phyloP scores from a whole-genome alignment of 2,113 vertebrate species.

The Nothocercus nigrocapillus region DNA sequence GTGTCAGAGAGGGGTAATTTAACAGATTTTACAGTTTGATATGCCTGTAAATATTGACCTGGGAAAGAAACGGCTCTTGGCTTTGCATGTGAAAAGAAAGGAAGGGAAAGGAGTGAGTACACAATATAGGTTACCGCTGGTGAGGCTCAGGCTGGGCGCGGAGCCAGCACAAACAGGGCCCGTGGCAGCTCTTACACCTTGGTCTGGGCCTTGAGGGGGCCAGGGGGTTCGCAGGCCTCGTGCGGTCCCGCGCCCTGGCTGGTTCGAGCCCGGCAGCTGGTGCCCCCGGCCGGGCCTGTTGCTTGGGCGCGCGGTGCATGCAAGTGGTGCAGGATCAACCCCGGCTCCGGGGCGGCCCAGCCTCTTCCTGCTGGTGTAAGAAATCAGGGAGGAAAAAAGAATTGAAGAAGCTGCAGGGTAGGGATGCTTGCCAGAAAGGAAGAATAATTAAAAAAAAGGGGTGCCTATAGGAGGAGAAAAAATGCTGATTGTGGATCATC shows the following conservation, averaged over 20 bases:
- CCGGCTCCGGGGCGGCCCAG: neutral
- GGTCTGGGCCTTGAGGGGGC: neutral
- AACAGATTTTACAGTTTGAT: neutral
- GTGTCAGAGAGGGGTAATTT: neutral
- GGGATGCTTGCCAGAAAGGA: neutral
- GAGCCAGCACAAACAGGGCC: neutral
- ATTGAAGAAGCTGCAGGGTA: neutral
- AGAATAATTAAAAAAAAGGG: neutral
- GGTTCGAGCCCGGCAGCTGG: neutral
- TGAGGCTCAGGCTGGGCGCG: neutral
- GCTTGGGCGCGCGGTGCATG: accelerated
- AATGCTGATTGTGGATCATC: constrained; percentile 41
- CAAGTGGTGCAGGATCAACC: too few relatives aligned
- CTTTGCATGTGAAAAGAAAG: neutral
- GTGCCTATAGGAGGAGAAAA: neutral
- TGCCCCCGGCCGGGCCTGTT: neutral
- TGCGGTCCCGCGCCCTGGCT: neutral
- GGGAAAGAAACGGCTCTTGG: neutral
- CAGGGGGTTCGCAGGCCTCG: neutral
- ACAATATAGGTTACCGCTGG: neutral
- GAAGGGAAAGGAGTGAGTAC: neutral
- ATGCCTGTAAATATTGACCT: neutral
- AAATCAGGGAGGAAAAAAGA: neutral
- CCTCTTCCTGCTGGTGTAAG: neutral
- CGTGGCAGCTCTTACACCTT: neutral